Evolutionary conservation across 2,888 invertebrate genomes (phyloP).

Genomic region (Colostygia pectinataria): DNA sequence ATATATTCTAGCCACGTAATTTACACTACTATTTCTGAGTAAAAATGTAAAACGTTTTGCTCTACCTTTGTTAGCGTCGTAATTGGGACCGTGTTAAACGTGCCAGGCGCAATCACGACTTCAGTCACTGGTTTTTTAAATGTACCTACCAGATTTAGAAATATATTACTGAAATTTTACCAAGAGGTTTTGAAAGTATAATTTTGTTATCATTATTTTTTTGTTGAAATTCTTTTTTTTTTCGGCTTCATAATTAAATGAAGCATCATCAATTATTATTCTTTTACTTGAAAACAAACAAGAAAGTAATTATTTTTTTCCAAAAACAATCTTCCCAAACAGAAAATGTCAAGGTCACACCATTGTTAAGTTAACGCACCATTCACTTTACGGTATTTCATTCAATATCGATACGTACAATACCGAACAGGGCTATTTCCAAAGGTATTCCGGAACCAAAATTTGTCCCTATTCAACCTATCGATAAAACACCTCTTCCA

Average conservation of each 20-base stretch:
- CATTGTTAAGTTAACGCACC: background rate
- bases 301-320: too few relatives aligned
- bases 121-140: background rate
- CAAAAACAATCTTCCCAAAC: background rate
- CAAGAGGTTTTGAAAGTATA: too few relatives aligned
- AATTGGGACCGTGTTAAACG: slow-evolving; percentile 17
- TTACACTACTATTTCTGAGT: slow-evolving; percentile 15
- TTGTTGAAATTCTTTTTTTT: too few relatives aligned
- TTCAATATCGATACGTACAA: slow-evolving; percentile 3
- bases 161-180: too few relatives aligned
- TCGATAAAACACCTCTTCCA: slow-evolving; percentile 25
- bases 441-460: slow-evolving; percentile 10
- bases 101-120: background rate
- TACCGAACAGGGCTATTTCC: background rate
- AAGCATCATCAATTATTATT: too few relatives aligned
- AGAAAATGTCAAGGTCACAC: background rate
- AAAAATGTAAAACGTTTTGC: slow-evolving; percentile 21
- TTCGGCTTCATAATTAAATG: too few relatives aligned
- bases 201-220: too few relatives aligned
- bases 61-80: slow-evolving; percentile 19
- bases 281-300: too few relatives aligned
- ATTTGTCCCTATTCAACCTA: slow-evolving; percentile 20
- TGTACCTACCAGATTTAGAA: too few relatives aligned
- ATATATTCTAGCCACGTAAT: slow-evolving; percentile 14
- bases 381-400: background rate